These are phyloP conservation scores for Anabacerthia variegaticeps DNA, from an alignment of 2,797 vertebrate genomes.

Conservation along the genomic window DNA sequence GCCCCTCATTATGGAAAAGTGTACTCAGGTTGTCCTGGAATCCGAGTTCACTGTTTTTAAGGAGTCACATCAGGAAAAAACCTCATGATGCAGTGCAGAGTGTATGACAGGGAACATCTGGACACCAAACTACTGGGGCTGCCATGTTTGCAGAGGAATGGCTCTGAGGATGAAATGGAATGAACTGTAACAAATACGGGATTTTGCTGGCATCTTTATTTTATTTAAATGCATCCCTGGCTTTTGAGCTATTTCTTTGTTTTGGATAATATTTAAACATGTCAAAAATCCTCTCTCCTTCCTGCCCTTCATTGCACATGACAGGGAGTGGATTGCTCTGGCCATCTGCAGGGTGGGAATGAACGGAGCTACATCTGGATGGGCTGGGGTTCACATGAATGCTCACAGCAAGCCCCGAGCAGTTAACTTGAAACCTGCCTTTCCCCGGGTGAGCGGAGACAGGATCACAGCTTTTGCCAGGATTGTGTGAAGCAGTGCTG, in stretches of 20 bases:
- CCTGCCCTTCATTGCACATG: not conserved
- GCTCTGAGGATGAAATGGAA: constrained; percentile 8
- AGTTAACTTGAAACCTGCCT: not conserved
- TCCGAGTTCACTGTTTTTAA: constrained; percentile 19
- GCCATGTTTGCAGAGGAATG: constrained; percentile 12
- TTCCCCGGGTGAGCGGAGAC: not conserved
- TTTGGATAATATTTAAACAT: constrained; percentile 34
- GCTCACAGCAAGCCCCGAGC: not conserved
- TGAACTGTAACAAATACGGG: constrained; percentile 17
- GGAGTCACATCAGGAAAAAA: constrained; percentile 4
- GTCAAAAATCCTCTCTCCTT: constrained; percentile 18
- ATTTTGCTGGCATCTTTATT: constrained; percentile 7
- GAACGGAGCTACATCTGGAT: not conserved
- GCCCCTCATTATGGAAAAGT: constrained; percentile 8
- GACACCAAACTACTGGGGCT: constrained; percentile 30
- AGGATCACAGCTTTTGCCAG: not conserved
- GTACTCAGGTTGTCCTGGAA: constrained; percentile 39
- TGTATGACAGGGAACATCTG: constrained; percentile 23
- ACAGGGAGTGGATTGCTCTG: not conserved
- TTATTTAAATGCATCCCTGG: constrained; percentile 15
- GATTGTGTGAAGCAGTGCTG: not conserved
- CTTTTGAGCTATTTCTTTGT: constrained; percentile 42
- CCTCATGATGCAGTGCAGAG: not conserved
- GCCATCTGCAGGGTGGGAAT: not conserved
- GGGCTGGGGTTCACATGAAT: not conserved